phyloP scores from a whole-genome alignment of 1,140 invertebrate genomes.

The Heliconius melpomene region DNA sequence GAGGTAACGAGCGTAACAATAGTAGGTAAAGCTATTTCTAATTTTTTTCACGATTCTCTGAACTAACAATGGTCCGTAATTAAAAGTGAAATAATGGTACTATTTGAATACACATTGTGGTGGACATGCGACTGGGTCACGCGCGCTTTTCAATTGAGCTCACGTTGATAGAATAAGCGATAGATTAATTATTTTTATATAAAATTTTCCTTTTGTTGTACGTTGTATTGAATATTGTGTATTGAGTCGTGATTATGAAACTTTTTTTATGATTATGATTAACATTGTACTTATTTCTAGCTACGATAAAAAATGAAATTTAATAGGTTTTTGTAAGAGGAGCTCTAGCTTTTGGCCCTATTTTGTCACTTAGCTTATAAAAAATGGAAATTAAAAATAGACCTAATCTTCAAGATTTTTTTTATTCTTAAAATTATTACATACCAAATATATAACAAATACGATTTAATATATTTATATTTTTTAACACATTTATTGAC shows the following conservation, averaged over 20 bases:
- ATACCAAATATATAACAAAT: too few relatives aligned
- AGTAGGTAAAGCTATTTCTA: slow-evolving; percentile 4
- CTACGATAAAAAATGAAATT: too few relatives aligned
- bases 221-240: too few relatives aligned
- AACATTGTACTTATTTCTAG: too few relatives aligned
- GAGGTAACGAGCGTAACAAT: slow-evolving; percentile 28
- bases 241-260: too few relatives aligned
- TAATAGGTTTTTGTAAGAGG: too few relatives aligned
- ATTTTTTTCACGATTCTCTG: slow-evolving; percentile 29
- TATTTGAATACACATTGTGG: slow-evolving; percentile 34
- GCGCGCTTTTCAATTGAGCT: slow-evolving; percentile 7
- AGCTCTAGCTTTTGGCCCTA: too few relatives aligned
- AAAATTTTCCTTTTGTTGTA: not conserved
- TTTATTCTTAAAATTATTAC: too few relatives aligned
- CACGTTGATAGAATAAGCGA: not conserved
- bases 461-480: not conserved
- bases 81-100: slow-evolving; percentile 37
- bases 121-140: slow-evolving; percentile 40
- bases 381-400: too few relatives aligned
- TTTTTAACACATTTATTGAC: not conserved
- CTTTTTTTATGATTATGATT: too few relatives aligned
- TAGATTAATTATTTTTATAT: not conserved
- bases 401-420: too few relatives aligned
- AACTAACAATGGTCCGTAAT: slow-evolving; percentile 38
- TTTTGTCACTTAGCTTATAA: too few relatives aligned